Conservation (phyloP, 2,797 vertebrate species). For the Scolopax rusticola region DNA sequence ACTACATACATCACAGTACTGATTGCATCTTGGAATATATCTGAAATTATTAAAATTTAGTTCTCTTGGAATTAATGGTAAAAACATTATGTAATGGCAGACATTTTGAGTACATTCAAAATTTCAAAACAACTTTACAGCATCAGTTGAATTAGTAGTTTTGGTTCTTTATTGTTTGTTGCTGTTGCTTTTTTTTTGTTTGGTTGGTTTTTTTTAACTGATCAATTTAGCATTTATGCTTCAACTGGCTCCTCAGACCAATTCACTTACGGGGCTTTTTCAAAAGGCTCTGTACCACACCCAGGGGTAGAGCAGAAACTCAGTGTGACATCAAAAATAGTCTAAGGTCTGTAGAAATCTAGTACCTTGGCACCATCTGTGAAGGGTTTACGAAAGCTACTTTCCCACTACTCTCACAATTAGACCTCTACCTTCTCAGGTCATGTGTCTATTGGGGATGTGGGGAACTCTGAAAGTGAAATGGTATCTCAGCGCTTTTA, state of each 20-base stretch:
- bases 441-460: background rate
- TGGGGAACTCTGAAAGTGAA: background rate
- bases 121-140: background rate
- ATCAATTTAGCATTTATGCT: background rate
- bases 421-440: background rate
- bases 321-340: background rate
- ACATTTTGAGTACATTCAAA: background rate
- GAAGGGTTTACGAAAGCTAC: background rate
- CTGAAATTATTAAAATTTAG: background rate
- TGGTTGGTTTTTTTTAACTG: background rate
- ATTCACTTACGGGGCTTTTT: rapidly evolving
- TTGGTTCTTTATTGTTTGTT: background rate
- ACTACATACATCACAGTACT: slow-evolving; percentile 26
- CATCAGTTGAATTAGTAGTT: background rate
- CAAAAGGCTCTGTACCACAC: background rate
- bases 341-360: background rate
- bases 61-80: background rate
- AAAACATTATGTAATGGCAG: background rate
- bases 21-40: background rate
- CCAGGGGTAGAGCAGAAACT: background rate
- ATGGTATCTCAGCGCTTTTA: background rate
- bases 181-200: background rate
- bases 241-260: background rate
- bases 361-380: background rate
- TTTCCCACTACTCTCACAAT: background rate